Evolutionary conservation across 2,888 invertebrate species (phyloP).

Genomic region (Himalopsyche anomala): DNA sequence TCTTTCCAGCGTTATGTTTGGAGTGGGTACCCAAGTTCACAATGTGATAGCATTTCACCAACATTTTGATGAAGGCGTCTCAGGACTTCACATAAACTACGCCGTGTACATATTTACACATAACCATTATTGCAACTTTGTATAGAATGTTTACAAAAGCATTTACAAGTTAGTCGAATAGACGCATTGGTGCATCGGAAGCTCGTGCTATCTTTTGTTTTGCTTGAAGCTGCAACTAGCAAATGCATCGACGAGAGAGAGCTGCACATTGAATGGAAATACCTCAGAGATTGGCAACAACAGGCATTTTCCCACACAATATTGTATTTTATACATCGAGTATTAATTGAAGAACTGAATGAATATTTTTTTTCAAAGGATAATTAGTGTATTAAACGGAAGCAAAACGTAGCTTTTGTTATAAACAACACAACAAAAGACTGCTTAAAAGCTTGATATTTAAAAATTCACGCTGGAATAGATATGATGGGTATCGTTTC

Average conservation of each 20-base stretch:
- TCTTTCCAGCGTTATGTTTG: not conserved
- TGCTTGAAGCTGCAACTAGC: not conserved
- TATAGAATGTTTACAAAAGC: constrained; percentile 39
- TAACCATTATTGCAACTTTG: constrained; percentile 9
- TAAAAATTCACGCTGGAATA: too few species aligned
- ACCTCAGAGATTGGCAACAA: not conserved
- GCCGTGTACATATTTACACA: not conserved
- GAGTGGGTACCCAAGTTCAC: not conserved
- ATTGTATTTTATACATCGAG: too few species aligned
- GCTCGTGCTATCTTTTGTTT: constrained; percentile 24
- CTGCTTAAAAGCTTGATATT: too few species aligned
- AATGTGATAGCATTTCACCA: not conserved
- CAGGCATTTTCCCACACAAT: not conserved
- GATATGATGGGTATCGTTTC: too few species aligned
- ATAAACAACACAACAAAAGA: too few species aligned
- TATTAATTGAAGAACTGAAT: too few species aligned
- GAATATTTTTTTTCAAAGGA: too few species aligned
- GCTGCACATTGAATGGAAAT: not conserved
- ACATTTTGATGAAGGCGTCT: constrained; percentile 14
- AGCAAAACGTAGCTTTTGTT: too few species aligned
- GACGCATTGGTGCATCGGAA: constrained; percentile 37
- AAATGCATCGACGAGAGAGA: constrained; percentile 39
- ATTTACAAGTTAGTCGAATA: constrained; percentile 33
- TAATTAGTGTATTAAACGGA: too few species aligned
- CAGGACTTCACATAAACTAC: not conserved